Evolutionary conservation across 1,140 invertebrate genomes (phyloP).

Genomic region (Orchesella cincta): DNA sequence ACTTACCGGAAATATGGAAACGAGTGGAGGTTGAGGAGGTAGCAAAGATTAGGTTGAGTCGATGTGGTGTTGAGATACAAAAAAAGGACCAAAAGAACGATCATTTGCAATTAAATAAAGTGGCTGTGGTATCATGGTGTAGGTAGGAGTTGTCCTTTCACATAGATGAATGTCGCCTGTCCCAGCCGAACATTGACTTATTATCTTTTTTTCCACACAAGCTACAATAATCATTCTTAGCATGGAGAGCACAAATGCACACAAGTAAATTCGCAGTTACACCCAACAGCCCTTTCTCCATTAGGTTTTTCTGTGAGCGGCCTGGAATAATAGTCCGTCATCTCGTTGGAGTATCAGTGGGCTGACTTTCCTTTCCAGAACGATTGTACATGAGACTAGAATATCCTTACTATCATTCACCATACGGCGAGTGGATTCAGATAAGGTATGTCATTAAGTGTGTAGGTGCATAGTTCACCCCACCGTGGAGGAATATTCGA

Average conservation of each 20-base stretch:
- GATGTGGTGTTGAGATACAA: background rate
- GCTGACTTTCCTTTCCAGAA: no score
- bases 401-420: no score
- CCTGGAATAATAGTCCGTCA: no score
- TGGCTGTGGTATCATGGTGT: conserved; percentile 34
- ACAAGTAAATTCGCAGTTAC: background rate
- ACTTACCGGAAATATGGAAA: no score
- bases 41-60: no score
- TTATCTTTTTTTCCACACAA: conserved; percentile 2
- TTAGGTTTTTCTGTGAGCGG: no score
- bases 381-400: no score
- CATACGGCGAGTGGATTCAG: no score
- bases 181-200: conserved; percentile 34
- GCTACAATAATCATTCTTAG: background rate
- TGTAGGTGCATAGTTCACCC: background rate
- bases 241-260: background rate
- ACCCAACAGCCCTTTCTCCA: background rate
- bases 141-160: conserved; percentile 34
- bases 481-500: background rate
- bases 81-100: conserved; percentile 30
- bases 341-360: no score
- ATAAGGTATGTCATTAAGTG: no score
- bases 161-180: conserved; percentile 43
- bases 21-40: no score
- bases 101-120: conserved; percentile 48